A percentile compares a stretch with the other conserved stretches of the same genome.
These are phyloP conservation scores for Talpa occidentalis DNA, from an alignment of 2,113 vertebrate genomes.

Conservation along the genomic window DNA sequence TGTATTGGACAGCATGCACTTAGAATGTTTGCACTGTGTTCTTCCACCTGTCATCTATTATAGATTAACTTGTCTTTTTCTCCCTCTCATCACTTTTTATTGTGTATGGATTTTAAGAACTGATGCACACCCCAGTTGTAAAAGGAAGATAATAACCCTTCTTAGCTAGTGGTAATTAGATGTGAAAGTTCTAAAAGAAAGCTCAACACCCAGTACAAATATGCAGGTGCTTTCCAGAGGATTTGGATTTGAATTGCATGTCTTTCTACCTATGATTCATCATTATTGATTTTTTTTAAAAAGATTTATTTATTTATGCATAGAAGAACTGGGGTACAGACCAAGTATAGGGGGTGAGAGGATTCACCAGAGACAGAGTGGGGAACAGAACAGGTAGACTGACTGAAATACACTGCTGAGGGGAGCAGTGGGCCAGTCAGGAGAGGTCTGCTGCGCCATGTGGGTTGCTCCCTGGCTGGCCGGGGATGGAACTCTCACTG, in stretches of 20 bases:
- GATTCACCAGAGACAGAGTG: too few relatives aligned
- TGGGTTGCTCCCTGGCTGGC: too few relatives aligned
- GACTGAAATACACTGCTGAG: too few relatives aligned
- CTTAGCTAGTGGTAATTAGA: conserved; percentile 13
- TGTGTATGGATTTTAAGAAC: conserved; percentile 34
- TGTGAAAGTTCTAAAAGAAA: background rate
- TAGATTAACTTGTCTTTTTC: conserved; percentile 28
- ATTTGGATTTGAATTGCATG: background rate
- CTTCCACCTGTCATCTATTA: background rate
- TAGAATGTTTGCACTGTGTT: background rate
- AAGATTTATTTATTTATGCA: too few relatives aligned
- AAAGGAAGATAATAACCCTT: conserved; percentile 32
- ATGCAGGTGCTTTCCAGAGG: background rate
- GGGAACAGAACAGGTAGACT: too few relatives aligned
- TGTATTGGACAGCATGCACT: background rate
- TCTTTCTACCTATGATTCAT: background rate
- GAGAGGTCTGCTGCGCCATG: too few relatives aligned
- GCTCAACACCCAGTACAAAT: background rate
- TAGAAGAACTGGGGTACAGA: too few relatives aligned
- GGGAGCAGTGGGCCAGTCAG: too few relatives aligned
- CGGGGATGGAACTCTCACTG: too few relatives aligned
- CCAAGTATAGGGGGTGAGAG: too few relatives aligned
- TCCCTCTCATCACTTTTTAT: background rate
- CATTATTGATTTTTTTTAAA: background rate
- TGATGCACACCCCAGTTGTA: background rate